Evolutionary conservation across 1,140 invertebrate species (phyloP), one percentile per base, ranked within the genome.

Genomic region (Achatina immaculata): DNA sequence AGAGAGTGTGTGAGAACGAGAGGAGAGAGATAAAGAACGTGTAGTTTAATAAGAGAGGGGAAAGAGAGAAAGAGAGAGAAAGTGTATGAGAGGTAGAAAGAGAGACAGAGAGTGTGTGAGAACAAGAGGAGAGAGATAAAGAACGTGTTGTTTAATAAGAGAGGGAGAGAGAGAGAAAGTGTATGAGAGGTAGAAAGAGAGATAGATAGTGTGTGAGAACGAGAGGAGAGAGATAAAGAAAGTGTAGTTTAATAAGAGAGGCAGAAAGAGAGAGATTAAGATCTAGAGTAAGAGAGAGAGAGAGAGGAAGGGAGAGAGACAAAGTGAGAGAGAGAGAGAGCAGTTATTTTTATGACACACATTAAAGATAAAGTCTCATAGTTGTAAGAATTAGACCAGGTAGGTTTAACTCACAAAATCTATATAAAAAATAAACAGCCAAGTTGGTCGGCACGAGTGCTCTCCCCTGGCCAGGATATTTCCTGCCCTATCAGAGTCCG

Each of bases 291-390:
- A 75, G 73, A 75, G 73, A 75, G 73, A 75, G 6, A 48, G 73
- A 43, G 19, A 75, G 73, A 48, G 6, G 51, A 45, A 75, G 40
- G 51, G 45, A 75, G 40, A 51, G 40, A 75, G 73, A 75, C 42
- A 43, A 45, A 75, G 40, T 48, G 73, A 48, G 40, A 75, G 45
- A 75, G 45, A 43, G 73, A 43, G 73, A n/a, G n/a, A n/a, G n/a
- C n/a, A n/a, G n/a, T n/a, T n/a, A n/a, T n/a, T n/a, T n/a, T n/a
- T n/a, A n/a, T n/a, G n/a, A n/a, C n/a, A n/a, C n/a, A n/a, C n/a
- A n/a, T n/a, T n/a, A n/a, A n/a, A n/a, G n/a, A n/a, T n/a, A n/a
- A n/a, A n/a, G n/a, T n/a, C n/a, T n/a, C n/a, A n/a, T n/a, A n/a
- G n/a, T n/a, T n/a, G n/a, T n/a, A n/a, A n/a, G n/a, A n/a, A n/a